Evolutionary conservation across 2,797 vertebrate genomes (phyloP).

Genomic region (Tangara arthus): DNA sequence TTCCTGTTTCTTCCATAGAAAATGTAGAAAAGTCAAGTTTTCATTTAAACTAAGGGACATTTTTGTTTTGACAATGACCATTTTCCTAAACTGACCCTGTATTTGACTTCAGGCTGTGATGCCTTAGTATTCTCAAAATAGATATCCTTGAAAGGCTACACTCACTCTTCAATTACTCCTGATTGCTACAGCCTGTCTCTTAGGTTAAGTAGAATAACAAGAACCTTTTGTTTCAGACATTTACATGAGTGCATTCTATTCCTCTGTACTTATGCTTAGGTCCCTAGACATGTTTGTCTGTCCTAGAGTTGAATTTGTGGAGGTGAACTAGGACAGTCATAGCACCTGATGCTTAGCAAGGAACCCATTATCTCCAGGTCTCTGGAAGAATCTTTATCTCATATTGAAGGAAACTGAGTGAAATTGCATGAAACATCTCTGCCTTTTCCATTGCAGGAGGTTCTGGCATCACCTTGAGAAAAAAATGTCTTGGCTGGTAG

Average conservation of each 20-base stretch:
- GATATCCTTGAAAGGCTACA: background rate
- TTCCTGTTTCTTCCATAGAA: background rate
- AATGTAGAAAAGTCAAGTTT: background rate
- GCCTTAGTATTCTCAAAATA: background rate
- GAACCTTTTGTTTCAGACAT: background rate
- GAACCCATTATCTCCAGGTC: background rate
- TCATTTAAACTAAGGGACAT: background rate
- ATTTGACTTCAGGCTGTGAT: background rate
- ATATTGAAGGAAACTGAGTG: background rate
- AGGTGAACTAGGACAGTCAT: background rate
- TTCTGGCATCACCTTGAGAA: background rate
- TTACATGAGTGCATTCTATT: background rate
- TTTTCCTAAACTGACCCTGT: background rate
- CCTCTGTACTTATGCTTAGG: background rate
- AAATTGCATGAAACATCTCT: background rate
- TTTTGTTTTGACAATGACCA: background rate
- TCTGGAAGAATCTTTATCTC: background rate
- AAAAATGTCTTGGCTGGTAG: background rate
- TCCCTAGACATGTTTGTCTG: background rate
- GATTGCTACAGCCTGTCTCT: background rate
- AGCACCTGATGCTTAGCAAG: background rate
- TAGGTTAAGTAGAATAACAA: background rate
- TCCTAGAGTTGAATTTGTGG: background rate
- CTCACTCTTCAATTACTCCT: slow-evolving; percentile 14
- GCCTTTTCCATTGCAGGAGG: background rate